phyloP scores from a whole-genome alignment of 2,113 vertebrate genomes.

The Dipodomys spectabilis region DNA sequence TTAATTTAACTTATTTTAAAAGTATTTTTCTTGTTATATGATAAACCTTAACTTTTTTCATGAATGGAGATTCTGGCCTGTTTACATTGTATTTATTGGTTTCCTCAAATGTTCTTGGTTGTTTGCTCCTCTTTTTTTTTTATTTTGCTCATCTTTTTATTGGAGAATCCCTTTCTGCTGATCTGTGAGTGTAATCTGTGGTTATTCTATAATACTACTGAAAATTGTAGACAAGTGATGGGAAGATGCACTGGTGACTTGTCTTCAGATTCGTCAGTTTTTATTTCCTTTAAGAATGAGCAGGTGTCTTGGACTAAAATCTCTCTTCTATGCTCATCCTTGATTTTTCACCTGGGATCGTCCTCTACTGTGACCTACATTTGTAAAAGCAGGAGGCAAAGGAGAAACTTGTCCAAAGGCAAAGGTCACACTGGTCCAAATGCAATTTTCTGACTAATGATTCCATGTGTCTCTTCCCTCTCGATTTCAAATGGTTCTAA shows the following conservation, averaged over 20 bases:
- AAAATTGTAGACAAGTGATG: background rate
- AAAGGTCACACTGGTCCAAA: fast-evolving
- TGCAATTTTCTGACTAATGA: background rate
- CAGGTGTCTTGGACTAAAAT: background rate
- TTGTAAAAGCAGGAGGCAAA: background rate
- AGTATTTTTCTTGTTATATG: background rate
- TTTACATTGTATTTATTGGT: background rate
- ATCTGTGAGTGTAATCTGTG: background rate
- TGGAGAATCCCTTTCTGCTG: background rate
- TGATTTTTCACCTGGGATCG: background rate
- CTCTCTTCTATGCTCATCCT: background rate
- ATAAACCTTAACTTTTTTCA: background rate
- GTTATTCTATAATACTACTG: background rate
- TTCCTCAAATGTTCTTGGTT: conserved; percentile 34
- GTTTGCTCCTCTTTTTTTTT: background rate
- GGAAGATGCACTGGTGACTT: background rate
- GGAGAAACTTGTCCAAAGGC: background rate
- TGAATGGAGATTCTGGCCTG: background rate
- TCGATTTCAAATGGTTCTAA: background rate
- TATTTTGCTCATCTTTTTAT: background rate
- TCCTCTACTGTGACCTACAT: background rate
- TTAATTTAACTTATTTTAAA: conserved; percentile 33
- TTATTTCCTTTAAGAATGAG: background rate
- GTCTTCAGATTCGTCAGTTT: background rate
- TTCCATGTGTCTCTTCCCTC: background rate